These are phyloP conservation scores for Flabesymbios commensalis DNA, from an alignment of 2,888 invertebrate genomes.

Conservation along the genomic window DNA sequence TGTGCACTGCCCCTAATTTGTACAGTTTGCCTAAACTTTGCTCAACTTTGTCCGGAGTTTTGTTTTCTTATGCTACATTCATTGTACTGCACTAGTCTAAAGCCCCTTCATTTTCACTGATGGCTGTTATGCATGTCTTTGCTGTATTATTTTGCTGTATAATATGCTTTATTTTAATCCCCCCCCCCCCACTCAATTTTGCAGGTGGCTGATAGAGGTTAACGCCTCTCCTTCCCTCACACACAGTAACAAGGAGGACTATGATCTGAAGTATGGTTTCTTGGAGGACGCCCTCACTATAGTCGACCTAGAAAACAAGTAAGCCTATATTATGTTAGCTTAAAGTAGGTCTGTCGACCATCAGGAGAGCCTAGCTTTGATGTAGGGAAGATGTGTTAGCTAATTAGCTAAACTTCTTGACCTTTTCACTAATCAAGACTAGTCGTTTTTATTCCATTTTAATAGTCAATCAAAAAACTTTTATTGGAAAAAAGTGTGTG, in stretches of 20 bases:
- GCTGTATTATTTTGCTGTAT: too few species aligned
- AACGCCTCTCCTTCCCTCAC: slow-evolving; percentile 69
- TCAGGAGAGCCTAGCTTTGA: neutral
- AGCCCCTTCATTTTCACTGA: too few species aligned
- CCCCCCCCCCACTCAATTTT: too few species aligned
- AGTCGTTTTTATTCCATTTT: neutral
- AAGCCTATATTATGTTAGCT: neutral
- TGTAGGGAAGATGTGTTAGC: neutral
- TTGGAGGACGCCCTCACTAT: slow-evolving; percentile 68
- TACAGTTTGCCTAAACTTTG: too few species aligned
- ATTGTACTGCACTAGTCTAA: too few species aligned
- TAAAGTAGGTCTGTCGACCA: neutral
- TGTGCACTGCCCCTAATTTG: too few species aligned
- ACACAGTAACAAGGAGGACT: slow-evolving; percentile 68
- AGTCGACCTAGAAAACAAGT: slow-evolving; percentile 66
- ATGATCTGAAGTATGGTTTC: slow-evolving; percentile 67
- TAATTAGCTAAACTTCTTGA: neutral
- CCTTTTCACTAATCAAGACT: neutral
- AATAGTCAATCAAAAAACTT: too few species aligned
- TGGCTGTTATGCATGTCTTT: too few species aligned
- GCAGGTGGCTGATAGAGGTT: slow-evolving; percentile 68
- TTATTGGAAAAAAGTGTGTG: too few species aligned
- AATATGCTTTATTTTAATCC: too few species aligned
- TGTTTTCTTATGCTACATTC: too few species aligned
- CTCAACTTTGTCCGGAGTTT: too few species aligned